These are phyloP conservation scores for Rousettus madagascariensis DNA, from an alignment of 2,797 vertebrate genomes.

Conservation along the genomic window DNA sequence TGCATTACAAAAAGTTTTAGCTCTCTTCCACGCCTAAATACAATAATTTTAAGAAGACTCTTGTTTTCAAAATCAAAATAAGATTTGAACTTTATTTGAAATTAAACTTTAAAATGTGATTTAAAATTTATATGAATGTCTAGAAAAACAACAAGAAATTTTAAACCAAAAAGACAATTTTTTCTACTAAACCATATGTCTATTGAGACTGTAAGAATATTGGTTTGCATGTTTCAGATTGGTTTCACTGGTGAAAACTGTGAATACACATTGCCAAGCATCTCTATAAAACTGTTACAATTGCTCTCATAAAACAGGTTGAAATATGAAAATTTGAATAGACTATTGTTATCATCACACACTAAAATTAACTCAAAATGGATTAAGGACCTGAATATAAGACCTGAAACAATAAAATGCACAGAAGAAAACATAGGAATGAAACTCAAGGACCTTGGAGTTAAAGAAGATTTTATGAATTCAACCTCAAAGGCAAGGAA, in stretches of 20 bases:
- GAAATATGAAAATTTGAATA: neutral
- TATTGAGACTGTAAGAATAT: neutral
- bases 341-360: too few species aligned
- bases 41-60: neutral
- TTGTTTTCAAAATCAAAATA: slow-evolving; percentile 14
- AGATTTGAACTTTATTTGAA: slow-evolving; percentile 5
- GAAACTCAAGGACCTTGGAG: too few species aligned
- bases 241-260: neutral
- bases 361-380: too few species aligned
- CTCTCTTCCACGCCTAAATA: neutral
- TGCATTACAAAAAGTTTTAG: neutral
- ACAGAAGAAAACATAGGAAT: too few species aligned
- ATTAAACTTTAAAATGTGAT: neutral
- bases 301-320: neutral
- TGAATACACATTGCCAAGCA: neutral
- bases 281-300: neutral
- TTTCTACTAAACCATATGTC: neutral
- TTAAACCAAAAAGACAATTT: neutral
- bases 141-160: slow-evolving; percentile 19
- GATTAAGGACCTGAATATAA: too few species aligned
- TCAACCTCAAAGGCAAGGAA: too few species aligned
- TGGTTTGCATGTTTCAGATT: neutral
- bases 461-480: too few species aligned
- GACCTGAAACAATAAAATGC: too few species aligned
- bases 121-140: slow-evolving; percentile 3